phyloP scores from a whole-genome alignment of 2,797 vertebrate genomes.

The Periophthalmus magnuspinnatus region DNA sequence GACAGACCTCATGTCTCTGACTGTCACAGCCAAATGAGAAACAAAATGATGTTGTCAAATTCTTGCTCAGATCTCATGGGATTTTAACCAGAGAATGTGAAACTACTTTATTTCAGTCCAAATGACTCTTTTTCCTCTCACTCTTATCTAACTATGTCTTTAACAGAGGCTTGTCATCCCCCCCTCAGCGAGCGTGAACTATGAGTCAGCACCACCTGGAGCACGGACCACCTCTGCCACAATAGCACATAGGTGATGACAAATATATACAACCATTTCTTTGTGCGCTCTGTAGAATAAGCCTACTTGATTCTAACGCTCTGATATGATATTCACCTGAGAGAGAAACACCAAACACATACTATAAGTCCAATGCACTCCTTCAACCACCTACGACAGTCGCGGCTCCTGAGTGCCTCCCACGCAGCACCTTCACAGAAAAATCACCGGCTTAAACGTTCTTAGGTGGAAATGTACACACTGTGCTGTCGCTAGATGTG shows the following conservation, averaged over 20 bases:
- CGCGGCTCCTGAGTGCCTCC: conserved; percentile 66
- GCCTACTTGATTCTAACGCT: conserved; percentile 24
- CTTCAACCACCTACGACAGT: conserved; percentile 59
- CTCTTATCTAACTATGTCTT: conserved; percentile 39
- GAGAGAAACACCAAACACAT: not conserved
- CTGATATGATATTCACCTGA: conserved; percentile 23
- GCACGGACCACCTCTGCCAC: conserved; percentile 35
- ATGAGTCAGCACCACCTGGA: conserved; percentile 60
- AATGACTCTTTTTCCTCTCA: conserved; percentile 31
- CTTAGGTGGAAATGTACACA: conserved; percentile 60
- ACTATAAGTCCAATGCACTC: conserved; percentile 38
- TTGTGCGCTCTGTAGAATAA: conserved; percentile 23
- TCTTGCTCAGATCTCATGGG: conserved; percentile 45
- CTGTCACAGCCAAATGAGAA: conserved; percentile 57
- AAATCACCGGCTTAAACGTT: conserved; percentile 56
- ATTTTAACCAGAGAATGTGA: conserved; percentile 43
- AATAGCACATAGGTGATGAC: conserved; percentile 42
- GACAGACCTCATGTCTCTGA: conserved; percentile 46
- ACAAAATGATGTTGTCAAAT: conserved; percentile 62
- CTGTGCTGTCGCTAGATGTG: conserved; percentile 55
- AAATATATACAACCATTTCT: conserved; percentile 28
- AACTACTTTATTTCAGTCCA: conserved; percentile 39
- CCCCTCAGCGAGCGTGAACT: conserved; percentile 33
- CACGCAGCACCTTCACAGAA: conserved; percentile 54
- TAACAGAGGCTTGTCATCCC: conserved; percentile 35